A percentile compares a stretch with the other conserved stretches of the same genome.
These are phyloP conservation scores for Corticium candelabrum DNA, from an alignment of 37 sponge, comb jelly and placozoan genomes.

Conservation along the genomic window DNA sequence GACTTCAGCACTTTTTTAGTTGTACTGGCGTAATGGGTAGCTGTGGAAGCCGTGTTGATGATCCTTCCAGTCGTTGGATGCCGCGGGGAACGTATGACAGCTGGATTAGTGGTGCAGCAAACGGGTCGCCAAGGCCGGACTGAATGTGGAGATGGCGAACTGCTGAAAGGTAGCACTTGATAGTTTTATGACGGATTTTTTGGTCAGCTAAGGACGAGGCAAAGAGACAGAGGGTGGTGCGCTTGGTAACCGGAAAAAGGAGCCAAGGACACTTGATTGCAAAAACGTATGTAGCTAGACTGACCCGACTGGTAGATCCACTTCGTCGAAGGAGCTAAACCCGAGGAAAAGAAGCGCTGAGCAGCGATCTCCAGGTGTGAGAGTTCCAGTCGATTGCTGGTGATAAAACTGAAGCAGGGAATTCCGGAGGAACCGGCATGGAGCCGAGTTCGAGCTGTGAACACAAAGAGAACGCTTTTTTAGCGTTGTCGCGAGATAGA, in stretches of 20 bases:
- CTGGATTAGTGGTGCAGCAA: not conserved
- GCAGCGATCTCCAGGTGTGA: not conserved
- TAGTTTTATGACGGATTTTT: not conserved
- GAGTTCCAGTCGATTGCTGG: not conserved
- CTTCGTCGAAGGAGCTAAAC: not conserved
- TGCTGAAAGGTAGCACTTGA: not conserved
- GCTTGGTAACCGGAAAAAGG: not conserved
- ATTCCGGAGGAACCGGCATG: not conserved
- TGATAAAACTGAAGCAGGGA: not conserved
- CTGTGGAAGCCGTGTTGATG: not conserved
- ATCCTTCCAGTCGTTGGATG: slow-evolving; percentile 7
- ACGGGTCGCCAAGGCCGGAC: not conserved
- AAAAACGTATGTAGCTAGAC: not conserved
- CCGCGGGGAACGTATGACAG: not conserved
- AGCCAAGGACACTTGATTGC: not conserved
- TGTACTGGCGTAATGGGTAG: not conserved
- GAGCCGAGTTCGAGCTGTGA: not conserved
- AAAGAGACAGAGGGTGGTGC: not conserved
- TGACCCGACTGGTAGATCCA: not conserved
- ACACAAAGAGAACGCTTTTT: slow-evolving; percentile 3
- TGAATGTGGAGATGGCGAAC: not conserved
- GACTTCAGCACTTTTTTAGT: too few relatives aligned
- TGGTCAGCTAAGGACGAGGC: not conserved
- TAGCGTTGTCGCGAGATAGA: slow-evolving; percentile 15
- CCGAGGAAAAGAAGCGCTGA: not conserved